Conservation (phyloP, 1,140 invertebrate species). For the Doryteuthis pealeii region DNA sequence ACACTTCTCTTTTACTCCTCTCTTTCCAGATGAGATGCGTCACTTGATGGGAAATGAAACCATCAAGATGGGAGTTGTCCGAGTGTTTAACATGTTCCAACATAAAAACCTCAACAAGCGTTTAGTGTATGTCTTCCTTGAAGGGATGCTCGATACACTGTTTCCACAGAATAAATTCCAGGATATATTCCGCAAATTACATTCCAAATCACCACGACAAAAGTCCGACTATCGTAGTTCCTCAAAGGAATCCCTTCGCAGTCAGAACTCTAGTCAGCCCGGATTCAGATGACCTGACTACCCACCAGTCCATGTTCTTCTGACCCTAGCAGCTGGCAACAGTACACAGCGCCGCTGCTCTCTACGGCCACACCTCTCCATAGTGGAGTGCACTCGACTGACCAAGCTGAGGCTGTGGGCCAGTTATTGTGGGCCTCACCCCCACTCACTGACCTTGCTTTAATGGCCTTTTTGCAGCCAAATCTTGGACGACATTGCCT, state of each 20-base stretch:
- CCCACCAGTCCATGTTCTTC: background rate
- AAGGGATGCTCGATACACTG: slow-evolving; percentile 75
- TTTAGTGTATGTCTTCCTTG: slow-evolving; percentile 83
- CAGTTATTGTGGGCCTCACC: no score
- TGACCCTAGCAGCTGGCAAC: no score
- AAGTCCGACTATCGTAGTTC: background rate
- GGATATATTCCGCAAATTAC: slow-evolving; percentile 69
- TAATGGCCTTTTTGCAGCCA: no score
- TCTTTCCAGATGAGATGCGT: slow-evolving; percentile 79
- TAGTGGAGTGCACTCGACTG: no score
- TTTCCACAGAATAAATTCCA: slow-evolving; percentile 75
- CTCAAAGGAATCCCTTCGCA: background rate
- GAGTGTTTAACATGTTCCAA: slow-evolving; percentile 86
- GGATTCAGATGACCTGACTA: background rate
- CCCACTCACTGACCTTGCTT: no score
- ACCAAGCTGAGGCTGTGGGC: no score
- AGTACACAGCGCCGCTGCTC: no score
- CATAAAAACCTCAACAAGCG: slow-evolving; percentile 79
- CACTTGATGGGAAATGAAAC: slow-evolving; percentile 90
- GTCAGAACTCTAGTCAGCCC: background rate
- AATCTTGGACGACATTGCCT: no score
- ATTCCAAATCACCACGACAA: slow-evolving; percentile 63
- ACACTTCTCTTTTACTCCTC: slow-evolving; percentile 32
- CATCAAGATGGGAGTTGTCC: slow-evolving; percentile 80
- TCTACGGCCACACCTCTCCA: no score